phyloP scores from a whole-genome alignment of 2,888 invertebrate species.

The Atethmia centrago region DNA sequence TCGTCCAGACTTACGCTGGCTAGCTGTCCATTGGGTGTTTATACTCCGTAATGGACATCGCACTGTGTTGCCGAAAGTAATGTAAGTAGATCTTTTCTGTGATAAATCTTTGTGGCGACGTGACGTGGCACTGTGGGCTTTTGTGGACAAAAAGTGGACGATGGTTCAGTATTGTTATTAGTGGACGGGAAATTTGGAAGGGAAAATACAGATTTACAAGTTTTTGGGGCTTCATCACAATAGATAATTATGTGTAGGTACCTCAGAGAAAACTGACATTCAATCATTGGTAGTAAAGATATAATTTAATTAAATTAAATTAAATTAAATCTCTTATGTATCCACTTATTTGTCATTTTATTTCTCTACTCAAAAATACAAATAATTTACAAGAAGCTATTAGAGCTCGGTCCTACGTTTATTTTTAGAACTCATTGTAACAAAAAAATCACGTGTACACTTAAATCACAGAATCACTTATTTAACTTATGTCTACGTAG shows the following conservation, averaged over 20 bases:
- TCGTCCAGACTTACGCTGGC: conserved; percentile 1
- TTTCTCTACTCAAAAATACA: not conserved
- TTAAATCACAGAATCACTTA: not conserved
- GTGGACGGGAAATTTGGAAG: not conserved
- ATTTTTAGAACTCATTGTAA: not conserved
- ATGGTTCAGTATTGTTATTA: conserved; percentile 6
- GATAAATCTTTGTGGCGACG: conserved; percentile 54
- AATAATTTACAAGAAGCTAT: not conserved
- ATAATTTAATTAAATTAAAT: not conserved
- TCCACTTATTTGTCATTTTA: not conserved
- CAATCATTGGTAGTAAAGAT: not conserved
- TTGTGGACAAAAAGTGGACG: conserved; percentile 15
- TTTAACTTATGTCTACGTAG: not conserved
- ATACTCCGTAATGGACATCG: conserved; percentile 39
- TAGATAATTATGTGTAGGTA: not conserved
- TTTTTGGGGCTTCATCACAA: not conserved
- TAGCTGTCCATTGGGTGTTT: conserved; percentile 40
- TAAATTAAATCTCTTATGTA: too few relatives aligned
- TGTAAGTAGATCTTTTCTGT: conserved; percentile 48
- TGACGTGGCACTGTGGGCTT: conserved; percentile 13
- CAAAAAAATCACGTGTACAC: not conserved
- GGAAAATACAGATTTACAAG: not conserved
- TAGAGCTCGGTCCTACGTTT: not conserved
- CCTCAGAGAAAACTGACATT: too few relatives aligned
- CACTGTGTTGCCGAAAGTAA: conserved; percentile 41